A percentile compares a stretch with the other conserved stretches of the same genome.
Evolutionary conservation across 2,888 invertebrate genomes (phyloP).

Genomic region (Pyrrhia umbra): DNA sequence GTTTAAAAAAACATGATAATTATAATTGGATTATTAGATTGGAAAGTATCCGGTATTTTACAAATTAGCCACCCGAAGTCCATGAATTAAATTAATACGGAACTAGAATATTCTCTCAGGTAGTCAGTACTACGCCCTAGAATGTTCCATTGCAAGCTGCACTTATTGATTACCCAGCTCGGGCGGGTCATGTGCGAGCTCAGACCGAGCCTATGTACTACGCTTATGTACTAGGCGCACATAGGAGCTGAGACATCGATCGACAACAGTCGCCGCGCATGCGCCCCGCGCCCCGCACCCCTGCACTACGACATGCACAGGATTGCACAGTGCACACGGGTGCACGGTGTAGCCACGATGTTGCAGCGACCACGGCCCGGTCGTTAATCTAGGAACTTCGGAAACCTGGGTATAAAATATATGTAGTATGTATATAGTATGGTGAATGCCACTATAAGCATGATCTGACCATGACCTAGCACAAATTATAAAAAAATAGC

Average conservation of each 20-base stretch:
- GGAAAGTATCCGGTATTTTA: no score
- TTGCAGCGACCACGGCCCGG: constrained; percentile 5
- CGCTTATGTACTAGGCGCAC: constrained; percentile 9
- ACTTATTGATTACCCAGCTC: background rate
- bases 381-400: background rate
- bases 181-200: background rate
- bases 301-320: constrained; percentile 40
- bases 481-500: no score
- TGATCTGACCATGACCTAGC: background rate
- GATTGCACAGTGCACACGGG: background rate
- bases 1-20: no score
- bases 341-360: constrained; percentile 2
- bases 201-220: constrained; percentile 17
- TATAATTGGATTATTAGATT: no score
- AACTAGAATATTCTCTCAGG: background rate
- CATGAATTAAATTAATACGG: background rate
- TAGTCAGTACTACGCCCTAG: background rate
- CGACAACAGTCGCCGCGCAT: constrained; percentile 10
- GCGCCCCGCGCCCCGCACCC: constrained; percentile 29
- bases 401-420: no score
- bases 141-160: background rate
- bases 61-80: no score
- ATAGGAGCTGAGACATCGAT: constrained; percentile 25
- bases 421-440: background rate
- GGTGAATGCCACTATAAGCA: no score